phyloP scores from a whole-genome alignment of 2,888 invertebrate genomes.

The Dinocampus coccinellae region DNA sequence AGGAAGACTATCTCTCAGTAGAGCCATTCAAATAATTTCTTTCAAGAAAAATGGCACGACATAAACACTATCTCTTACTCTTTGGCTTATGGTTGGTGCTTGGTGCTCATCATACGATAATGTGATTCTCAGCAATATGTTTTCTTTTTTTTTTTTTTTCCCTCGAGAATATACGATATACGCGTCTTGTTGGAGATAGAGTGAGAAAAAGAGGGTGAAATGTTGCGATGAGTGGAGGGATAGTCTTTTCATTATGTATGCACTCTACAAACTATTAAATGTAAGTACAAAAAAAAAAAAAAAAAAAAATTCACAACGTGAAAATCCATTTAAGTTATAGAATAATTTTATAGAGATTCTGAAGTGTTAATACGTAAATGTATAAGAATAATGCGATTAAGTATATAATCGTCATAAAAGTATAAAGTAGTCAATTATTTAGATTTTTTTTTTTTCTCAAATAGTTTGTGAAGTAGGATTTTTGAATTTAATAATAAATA shows the following conservation, averaged over 20 bases:
- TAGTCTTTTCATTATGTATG: slow-evolving; percentile 22
- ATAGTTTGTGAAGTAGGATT: neutral
- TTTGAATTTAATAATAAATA: neutral
- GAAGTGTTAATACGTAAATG: neutral
- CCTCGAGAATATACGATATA: slow-evolving; percentile 13
- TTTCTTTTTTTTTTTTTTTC: too few species aligned
- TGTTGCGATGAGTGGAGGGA: neutral
- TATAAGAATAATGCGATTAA: neutral
- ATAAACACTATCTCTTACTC: slow-evolving; percentile 20
- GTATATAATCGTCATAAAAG: too few species aligned
- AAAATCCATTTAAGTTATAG: neutral
- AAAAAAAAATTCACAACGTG: neutral
- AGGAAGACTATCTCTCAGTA: slow-evolving; percentile 28
- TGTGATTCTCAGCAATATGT: slow-evolving; percentile 29
- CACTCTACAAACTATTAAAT: neutral
- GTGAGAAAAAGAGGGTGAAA: slow-evolving; percentile 3
- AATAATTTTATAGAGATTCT: neutral
- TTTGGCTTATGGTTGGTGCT: neutral
- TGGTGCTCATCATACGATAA: slow-evolving; percentile 21
- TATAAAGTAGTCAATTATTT: neutral
- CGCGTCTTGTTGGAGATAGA: neutral
- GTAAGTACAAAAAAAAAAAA: neutral
- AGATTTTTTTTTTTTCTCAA: neutral
- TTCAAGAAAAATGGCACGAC: slow-evolving; percentile 22
- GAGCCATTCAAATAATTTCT: slow-evolving; percentile 37